phyloP scores from a whole-genome alignment of 1,140 invertebrate genomes.

The Plectus sambesii region DNA sequence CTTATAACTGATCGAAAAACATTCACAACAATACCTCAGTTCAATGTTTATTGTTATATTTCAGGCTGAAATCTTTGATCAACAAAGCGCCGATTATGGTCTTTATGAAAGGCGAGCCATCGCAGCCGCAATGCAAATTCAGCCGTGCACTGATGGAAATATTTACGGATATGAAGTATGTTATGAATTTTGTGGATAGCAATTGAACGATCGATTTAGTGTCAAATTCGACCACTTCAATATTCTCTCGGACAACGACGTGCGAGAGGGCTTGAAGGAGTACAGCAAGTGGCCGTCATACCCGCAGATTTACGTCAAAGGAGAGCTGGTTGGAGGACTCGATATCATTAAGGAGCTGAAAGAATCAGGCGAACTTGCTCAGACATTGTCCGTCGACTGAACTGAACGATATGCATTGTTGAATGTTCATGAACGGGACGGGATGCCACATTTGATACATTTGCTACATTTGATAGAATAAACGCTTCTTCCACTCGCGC shows the following conservation, averaged over 20 bases:
- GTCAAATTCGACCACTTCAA: constrained; percentile 60
- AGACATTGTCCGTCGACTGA: too few relatives aligned
- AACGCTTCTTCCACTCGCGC: too few relatives aligned
- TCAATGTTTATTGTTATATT: too few relatives aligned
- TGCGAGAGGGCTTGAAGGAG: constrained; percentile 45
- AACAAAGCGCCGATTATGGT: constrained; percentile 75
- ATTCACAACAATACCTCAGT: too few relatives aligned
- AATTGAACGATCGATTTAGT: constrained; percentile 72
- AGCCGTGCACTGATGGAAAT: constrained; percentile 7
- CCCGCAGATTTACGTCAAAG: constrained; percentile 58
- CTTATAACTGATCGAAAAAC: too few relatives aligned
- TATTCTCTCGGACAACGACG: constrained; percentile 42
- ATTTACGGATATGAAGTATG: constrained; percentile 17
- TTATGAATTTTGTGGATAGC: constrained; percentile 56
- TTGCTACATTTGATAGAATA: too few relatives aligned
- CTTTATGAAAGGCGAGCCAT: constrained; percentile 89
- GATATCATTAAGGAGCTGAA: too few relatives aligned
- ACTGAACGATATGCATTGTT: too few relatives aligned
- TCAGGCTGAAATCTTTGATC: constrained; percentile 61
- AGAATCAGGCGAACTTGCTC: too few relatives aligned
- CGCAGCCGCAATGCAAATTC: constrained; percentile 62
- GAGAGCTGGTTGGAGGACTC: constrained; percentile 79
- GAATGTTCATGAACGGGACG: too few relatives aligned
- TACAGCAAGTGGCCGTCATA: constrained; percentile 42
- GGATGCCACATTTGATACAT: too few relatives aligned